Evolutionary conservation across 2,113 vertebrate genomes (phyloP), one percentile per base, ranked within the genome.

Genomic region (Burhinus bistriatus): DNA sequence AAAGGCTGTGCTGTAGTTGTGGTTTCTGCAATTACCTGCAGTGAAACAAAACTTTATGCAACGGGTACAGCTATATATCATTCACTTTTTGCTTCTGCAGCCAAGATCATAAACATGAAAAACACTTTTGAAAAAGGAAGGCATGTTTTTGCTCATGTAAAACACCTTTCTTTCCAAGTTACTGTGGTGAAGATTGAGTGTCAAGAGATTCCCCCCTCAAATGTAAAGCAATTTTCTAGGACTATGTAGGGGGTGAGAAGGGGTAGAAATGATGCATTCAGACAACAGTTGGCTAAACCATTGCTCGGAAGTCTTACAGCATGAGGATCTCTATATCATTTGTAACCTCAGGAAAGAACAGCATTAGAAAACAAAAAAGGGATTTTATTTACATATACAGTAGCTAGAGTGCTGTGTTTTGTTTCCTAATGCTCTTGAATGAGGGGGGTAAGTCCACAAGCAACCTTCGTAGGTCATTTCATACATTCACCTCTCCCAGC

Each of bases 1-100:
- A 89, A 58, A 69, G 20, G 44, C 16, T 81, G 14, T 75, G 42
- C 54, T 71, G 22, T 62, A 55, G 26, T 15, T 86, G 45, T 49
- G 21, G 47, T 95, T 96, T 94, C 82, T 95, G 32, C 61, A 36
- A 21, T 70, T 91, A 83, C 22, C n/a, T 91, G 83, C 91, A 84
- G n/a, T 76, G 62, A 84, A 97, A 94, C 71, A 76, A 18, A 1
- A 4, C 9, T 25, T 4, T 13, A 29, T 64, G 59, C 52, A 83
- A 30, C 0, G 6, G 40, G 27, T 86, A 61, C 42, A 54, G 49
- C 79, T n/a, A 62, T 29, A 19, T 76, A 54, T 87, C 51, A 87
- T 58, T 78, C 26, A 65, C 16, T 44, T 78, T 89, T 93, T 58
- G 57, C 62, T 80, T 93, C 78, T 89, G 62, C 2, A n/a, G 49